Conservation (phyloP, 2,797 vertebrate species). For the Myotis planiceps region DNA sequence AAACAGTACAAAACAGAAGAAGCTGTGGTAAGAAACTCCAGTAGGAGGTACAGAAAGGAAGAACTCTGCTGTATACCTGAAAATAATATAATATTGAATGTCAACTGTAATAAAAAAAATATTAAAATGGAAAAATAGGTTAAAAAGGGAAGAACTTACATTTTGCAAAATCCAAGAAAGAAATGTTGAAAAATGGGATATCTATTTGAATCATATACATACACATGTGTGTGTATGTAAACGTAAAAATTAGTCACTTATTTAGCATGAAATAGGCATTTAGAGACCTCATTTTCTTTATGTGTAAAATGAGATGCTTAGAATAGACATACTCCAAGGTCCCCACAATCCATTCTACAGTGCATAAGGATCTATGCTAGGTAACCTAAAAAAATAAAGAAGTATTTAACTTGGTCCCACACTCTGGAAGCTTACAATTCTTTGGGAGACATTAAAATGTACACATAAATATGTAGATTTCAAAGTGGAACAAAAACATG, state of each 20-base stretch:
- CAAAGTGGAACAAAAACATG: not conserved
- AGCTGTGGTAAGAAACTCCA: constrained; percentile 48
- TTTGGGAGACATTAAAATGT: not conserved
- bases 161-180: not conserved
- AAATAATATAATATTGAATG: not conserved
- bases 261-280: not conserved
- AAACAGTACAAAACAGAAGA: constrained; percentile 22
- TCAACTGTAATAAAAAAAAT: not conserved
- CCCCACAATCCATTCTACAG: not conserved
- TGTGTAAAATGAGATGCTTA: not conserved
- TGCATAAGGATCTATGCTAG: not conserved
- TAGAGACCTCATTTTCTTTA: not conserved
- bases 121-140: not conserved
- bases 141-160: not conserved
- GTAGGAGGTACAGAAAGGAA: constrained; percentile 63
- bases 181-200: not conserved
- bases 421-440: not conserved
- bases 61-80: not conserved
- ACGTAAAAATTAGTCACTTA: not conserved
- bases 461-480: not conserved
- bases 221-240: not conserved
- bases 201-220: not conserved
- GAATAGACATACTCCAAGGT: not conserved
- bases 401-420: not conserved
- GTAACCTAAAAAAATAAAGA: not conserved